Evolutionary conservation across 2,888 invertebrate genomes (phyloP).

Genomic region (Agrochola circellaris): DNA sequence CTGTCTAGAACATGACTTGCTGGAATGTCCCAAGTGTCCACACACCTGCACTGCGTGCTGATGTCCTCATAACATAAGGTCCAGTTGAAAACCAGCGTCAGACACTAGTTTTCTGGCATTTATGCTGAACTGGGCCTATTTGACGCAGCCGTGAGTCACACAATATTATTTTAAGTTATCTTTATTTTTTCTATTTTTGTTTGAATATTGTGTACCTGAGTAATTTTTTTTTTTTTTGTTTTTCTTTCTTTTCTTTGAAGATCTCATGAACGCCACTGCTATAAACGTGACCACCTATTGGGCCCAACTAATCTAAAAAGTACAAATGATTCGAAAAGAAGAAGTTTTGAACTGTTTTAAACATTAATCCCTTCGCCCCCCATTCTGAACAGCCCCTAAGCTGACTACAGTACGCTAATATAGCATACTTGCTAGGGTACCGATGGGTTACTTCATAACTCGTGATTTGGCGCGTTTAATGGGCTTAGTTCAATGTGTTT

Average conservation of each 20-base stretch:
- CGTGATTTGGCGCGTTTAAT: slow-evolving; percentile 83
- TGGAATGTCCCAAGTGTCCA: neutral
- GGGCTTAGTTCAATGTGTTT: slow-evolving; percentile 78
- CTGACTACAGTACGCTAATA: slow-evolving; percentile 73
- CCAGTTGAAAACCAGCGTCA: too few relatives aligned
- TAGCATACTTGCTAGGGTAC: slow-evolving; percentile 79
- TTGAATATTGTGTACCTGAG: too few relatives aligned
- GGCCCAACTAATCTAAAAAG: neutral
- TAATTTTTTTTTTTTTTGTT: too few relatives aligned
- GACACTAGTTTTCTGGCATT: too few relatives aligned
- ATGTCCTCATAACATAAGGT: too few relatives aligned
- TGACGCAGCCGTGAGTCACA: too few relatives aligned
- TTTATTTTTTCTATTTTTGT: too few relatives aligned
- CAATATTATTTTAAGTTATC: too few relatives aligned
- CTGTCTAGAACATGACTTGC: neutral
- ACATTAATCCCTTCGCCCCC: neutral
- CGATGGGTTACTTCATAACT: slow-evolving; percentile 84
- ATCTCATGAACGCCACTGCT: neutral
- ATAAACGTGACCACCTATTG: neutral
- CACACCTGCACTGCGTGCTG: neutral
- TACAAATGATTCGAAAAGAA: neutral
- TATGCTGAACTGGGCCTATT: too few relatives aligned
- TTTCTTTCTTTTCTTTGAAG: too few relatives aligned
- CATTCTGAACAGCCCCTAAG: slow-evolving; percentile 71
- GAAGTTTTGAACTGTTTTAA: neutral